A percentile compares a stretch with the other conserved stretches of the same genome.
Evolutionary conservation across 2,797 vertebrate species (phyloP).

Genomic region (Anomalospiza imberbis): DNA sequence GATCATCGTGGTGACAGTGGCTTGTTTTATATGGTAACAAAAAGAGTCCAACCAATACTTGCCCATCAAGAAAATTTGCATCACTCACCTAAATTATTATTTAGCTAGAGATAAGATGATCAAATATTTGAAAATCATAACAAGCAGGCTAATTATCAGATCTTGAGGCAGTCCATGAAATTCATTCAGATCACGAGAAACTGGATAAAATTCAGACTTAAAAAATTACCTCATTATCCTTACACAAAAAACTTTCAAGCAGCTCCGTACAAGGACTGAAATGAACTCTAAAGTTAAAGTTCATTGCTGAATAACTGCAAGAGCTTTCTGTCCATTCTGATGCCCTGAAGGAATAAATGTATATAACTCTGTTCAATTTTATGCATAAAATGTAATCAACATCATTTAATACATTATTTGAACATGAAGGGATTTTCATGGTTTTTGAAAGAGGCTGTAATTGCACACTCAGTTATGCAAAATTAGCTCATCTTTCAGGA

Average conservation of each 20-base stretch:
- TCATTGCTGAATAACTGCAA: not conserved
- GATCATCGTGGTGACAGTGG: not conserved
- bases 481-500: conserved; percentile 24
- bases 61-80: not conserved
- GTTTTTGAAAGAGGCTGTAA: not conserved
- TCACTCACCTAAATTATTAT: not conserved
- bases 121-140: not conserved
- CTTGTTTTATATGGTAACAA: not conserved
- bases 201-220: not conserved
- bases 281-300: not conserved
- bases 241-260: not conserved
- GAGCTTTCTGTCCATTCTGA: not conserved
- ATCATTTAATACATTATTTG: not conserved
- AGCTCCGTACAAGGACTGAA: not conserved
- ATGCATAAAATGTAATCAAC: not conserved
- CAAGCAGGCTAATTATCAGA: not conserved
- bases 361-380: not conserved
- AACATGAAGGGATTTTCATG: not conserved
- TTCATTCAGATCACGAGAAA: not conserved
- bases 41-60: not conserved
- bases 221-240: not conserved
- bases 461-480: conserved; percentile 12
- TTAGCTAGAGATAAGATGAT: not conserved
- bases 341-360: not conserved
- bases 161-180: not conserved